phyloP scores from a whole-genome alignment of 2,888 invertebrate genomes.

The Perizoma flavofasciatum region DNA sequence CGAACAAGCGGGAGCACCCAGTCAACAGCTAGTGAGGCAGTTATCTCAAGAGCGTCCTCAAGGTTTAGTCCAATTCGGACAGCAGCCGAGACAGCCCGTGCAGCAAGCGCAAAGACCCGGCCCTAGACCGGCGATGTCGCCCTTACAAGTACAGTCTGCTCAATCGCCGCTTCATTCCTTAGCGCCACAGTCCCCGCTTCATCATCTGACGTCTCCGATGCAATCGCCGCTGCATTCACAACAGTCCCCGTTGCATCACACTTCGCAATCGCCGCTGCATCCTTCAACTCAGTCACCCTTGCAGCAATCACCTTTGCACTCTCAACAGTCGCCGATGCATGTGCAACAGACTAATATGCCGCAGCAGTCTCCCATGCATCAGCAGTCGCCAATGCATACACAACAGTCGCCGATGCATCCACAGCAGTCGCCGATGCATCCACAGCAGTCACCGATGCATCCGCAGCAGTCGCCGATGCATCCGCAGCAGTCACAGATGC shows the following conservation, averaged over 20 bases:
- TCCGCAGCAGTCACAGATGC: slow-evolving; percentile 57
- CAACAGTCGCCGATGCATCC: slow-evolving; percentile 72
- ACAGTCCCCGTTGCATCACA: slow-evolving; percentile 65
- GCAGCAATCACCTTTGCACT: slow-evolving; percentile 63
- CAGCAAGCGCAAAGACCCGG: slow-evolving; percentile 40
- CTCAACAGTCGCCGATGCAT: slow-evolving; percentile 69
- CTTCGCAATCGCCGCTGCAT: slow-evolving; percentile 51
- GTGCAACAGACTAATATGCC: slow-evolving; percentile 72
- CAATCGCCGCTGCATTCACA: slow-evolving; percentile 58
- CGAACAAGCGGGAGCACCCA: slow-evolving; percentile 67
- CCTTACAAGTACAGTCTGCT: slow-evolving; percentile 52
- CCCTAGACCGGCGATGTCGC: slow-evolving; percentile 72
- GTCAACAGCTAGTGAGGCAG: slow-evolving; percentile 67
- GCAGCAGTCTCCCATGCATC: slow-evolving; percentile 67
- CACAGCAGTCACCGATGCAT: slow-evolving; percentile 52
- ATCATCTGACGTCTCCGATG: slow-evolving; percentile 58
- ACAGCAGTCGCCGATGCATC: slow-evolving; percentile 59
- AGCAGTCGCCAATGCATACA: slow-evolving; percentile 68
- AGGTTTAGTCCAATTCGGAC: slow-evolving; percentile 69
- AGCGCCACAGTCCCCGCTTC: slow-evolving; percentile 41
- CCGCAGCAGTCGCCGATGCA: slow-evolving; percentile 61
- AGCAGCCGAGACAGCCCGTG: slow-evolving; percentile 47
- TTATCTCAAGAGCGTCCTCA: slow-evolving; percentile 49
- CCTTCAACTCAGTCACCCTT: slow-evolving; percentile 60
- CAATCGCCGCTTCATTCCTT: slow-evolving; percentile 62